Conservation (phyloP, 1,140 invertebrate genomes). For the Delia radicum region DNA sequence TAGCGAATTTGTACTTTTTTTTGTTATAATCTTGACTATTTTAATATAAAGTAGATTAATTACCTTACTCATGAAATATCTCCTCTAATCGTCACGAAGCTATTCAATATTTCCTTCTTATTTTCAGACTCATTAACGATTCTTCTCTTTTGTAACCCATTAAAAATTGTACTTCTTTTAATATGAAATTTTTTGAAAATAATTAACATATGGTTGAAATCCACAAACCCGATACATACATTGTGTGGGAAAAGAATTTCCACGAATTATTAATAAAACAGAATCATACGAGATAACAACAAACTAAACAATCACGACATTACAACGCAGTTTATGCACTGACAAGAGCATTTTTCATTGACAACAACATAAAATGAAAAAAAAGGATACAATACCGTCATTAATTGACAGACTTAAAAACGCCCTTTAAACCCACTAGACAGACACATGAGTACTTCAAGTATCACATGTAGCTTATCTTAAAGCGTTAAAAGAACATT, state of each 20-base stretch:
- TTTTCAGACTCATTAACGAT: too few relatives aligned
- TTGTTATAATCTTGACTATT: too few relatives aligned
- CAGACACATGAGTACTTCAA: background rate
- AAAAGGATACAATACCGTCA: slow-evolving; percentile 9
- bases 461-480: background rate
- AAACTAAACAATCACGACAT: background rate
- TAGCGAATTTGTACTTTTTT: too few relatives aligned
- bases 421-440: slow-evolving; percentile 10
- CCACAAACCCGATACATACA: background rate
- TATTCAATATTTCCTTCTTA: too few relatives aligned
- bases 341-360: background rate
- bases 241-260: slow-evolving; percentile 26
- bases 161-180: background rate
- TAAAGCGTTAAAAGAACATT: background rate
- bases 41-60: too few relatives aligned
- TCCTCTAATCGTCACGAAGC: too few relatives aligned
- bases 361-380: background rate
- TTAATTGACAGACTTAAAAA: slow-evolving; percentile 22
- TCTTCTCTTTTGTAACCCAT: background rate
- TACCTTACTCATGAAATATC: too few relatives aligned
- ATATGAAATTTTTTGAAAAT: background rate
- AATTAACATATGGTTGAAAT: slow-evolving; percentile 17
- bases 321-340: background rate
- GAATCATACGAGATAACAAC: background rate
- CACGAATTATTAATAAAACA: slow-evolving; percentile 8